phyloP scores from a whole-genome alignment of 2,888 invertebrate genomes.

The Cryptops parisi region DNA sequence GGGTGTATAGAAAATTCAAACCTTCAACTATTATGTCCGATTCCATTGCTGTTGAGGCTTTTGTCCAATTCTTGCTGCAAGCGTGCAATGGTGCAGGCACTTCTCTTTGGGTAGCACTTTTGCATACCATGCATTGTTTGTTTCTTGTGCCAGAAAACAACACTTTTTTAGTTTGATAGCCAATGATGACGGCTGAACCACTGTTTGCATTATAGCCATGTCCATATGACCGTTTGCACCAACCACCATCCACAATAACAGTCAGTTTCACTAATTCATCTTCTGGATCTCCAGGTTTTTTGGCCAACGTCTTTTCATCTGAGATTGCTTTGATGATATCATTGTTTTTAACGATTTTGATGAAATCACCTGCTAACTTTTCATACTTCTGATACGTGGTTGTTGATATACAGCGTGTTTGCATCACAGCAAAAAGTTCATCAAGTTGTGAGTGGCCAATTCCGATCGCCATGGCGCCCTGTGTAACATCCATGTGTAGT shows the following conservation, averaged over 20 bases:
- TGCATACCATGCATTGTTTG: neutral
- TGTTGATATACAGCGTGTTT: neutral
- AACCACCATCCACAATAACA: conserved; percentile 3
- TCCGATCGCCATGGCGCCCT: conserved; percentile 1
- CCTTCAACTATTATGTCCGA: conserved; percentile 4
- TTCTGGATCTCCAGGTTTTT: too few species aligned
- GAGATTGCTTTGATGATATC: neutral
- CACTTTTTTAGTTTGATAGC: neutral
- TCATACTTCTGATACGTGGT: conserved; percentile 2
- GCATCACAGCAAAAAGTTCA: neutral
- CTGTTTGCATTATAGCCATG: conserved; percentile 4
- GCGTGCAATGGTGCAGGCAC: neutral
- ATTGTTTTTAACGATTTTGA: neutral
- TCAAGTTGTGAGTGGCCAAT: neutral
- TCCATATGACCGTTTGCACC: conserved; percentile 5
- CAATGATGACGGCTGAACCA: neutral
- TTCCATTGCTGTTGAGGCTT: neutral
- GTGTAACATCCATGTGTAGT: neutral
- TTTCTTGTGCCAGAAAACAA: neutral
- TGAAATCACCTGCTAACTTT: neutral
- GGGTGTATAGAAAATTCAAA: neutral
- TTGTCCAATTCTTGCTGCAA: neutral
- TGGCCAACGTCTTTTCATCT: neutral
- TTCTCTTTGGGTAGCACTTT: neutral
- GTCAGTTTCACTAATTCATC: neutral